A percentile compares a stretch with the other conserved stretches of the same genome.
Conservation (phyloP, 2,888 invertebrate species). For the Phrixothrix hirtus region DNA sequence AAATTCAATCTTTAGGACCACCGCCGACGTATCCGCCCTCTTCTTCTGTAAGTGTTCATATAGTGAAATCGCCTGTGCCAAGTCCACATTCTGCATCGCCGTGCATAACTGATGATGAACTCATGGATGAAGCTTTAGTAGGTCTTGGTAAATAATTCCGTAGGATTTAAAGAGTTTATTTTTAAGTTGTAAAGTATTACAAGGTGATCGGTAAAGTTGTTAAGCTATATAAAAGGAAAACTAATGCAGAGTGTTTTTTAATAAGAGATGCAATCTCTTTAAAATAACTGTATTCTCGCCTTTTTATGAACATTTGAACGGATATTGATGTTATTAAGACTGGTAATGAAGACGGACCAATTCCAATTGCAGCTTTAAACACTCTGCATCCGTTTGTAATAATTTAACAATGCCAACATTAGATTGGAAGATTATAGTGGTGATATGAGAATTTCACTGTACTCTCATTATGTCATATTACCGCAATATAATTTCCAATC, state of each 20-base stretch:
- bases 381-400: too few species aligned
- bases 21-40: constrained; percentile 59
- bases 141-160: constrained; percentile 71
- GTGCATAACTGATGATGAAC: constrained; percentile 85
- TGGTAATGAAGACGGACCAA: too few species aligned
- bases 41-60: constrained; percentile 73
- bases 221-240: neutral
- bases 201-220: constrained; percentile 19
- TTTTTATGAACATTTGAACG: too few species aligned
- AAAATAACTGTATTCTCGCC: too few species aligned
- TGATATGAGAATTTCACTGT: too few species aligned
- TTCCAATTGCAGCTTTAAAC: too few species aligned
- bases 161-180: constrained; percentile 10
- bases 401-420: too few species aligned
- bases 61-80: constrained; percentile 76
- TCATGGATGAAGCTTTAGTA: constrained; percentile 86
- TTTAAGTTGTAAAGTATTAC: constrained; percentile 16
- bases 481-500: neutral
- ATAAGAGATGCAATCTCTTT: too few species aligned
- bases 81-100: constrained; percentile 74
- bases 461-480: too few species aligned
- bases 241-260: neutral
- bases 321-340: too few species aligned
- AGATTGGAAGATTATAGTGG: too few species aligned
- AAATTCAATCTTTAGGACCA: constrained; percentile 34